Conservation (phyloP, 1,140 invertebrate genomes). For the Temnothorax nylanderi region DNA sequence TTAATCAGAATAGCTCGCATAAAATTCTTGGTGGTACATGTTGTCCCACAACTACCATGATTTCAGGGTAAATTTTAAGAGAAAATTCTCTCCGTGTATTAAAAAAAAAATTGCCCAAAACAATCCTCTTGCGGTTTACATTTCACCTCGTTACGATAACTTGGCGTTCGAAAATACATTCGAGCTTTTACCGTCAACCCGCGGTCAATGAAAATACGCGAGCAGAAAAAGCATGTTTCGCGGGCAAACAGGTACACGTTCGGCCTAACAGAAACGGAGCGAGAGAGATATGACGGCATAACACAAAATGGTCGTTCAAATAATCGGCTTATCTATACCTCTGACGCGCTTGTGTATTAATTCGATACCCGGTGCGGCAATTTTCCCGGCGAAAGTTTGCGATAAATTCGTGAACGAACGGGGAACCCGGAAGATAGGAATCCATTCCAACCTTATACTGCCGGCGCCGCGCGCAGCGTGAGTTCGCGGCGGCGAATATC, state of each 20-base stretch:
- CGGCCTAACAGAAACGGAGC: neutral
- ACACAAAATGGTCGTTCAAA: slow-evolving; percentile 12
- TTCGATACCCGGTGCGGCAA: slow-evolving; percentile 11
- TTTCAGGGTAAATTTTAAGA: no score
- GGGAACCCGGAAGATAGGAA: neutral
- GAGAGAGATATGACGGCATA: slow-evolving; percentile 5
- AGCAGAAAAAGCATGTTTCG: neutral
- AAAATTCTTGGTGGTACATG: no score
- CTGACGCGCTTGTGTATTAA: neutral
- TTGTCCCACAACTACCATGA: no score
- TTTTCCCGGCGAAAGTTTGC: slow-evolving; percentile 21
- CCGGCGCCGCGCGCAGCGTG: no score
- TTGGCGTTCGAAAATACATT: neutral
- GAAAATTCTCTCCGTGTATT: no score
- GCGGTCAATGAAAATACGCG: neutral
- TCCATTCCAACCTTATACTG: neutral
- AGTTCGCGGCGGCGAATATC: slow-evolving; percentile 1
- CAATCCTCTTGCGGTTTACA: neutral
- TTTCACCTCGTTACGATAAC: neutral
- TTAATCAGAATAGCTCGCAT: no score
- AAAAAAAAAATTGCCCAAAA: neutral
- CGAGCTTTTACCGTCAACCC: neutral
- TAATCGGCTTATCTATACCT: slow-evolving; percentile 28
- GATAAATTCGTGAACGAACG: slow-evolving; percentile 33
- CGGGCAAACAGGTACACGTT: neutral